Evolutionary conservation across 30 jellyfish, hydroid and myxozoan species (phyloP), one percentile per base, ranked within the genome.

Genomic region (Catostylus mosaicus): DNA sequence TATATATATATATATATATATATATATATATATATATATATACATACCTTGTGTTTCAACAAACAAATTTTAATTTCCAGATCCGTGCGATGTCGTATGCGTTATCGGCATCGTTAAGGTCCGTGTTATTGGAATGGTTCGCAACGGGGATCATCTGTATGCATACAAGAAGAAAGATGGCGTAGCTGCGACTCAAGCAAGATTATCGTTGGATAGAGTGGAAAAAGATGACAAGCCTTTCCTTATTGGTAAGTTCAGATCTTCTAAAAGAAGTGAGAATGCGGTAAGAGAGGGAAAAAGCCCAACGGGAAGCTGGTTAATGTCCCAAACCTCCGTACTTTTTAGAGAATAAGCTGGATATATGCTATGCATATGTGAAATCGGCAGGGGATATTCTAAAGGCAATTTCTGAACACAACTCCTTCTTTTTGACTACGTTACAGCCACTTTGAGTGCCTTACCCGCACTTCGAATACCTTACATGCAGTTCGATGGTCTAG

Each of bases 101-200:
- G 67, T 87, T 27, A 35, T 77, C 62, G 96, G 96, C 12, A 61
- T 87, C 26, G 96, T 87, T 29, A 62, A 87, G 9, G 91, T 87
- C 2, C 77, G 77, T 20, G 88, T 64, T 10, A 16, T 75, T 43
- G 96, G 96, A 10, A 78, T 67, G 30, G 90, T 87, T 9, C 65
- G 68, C 30, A 60, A 56, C 47, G 90, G 96, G 6, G 96, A 87
- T n/a, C 90, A 67, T 30, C 80, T 87, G 24, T 87, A 87, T 56
- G 90, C 96, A 18, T 70, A 60, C 71, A 82, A 80, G 11, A 34
- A 70, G 67, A 22, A 65, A 36, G 77, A 75, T 16, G 96, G 96
- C 12, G 90, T 78, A 26, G 96, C 96, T 11, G 89, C 85, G 5
- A 62, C 88, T 24, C 34, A 24, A 5, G 36, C 81, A 24, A 38